Conservation (phyloP, 2,888 invertebrate species). For the Amaurobius ferox region DNA sequence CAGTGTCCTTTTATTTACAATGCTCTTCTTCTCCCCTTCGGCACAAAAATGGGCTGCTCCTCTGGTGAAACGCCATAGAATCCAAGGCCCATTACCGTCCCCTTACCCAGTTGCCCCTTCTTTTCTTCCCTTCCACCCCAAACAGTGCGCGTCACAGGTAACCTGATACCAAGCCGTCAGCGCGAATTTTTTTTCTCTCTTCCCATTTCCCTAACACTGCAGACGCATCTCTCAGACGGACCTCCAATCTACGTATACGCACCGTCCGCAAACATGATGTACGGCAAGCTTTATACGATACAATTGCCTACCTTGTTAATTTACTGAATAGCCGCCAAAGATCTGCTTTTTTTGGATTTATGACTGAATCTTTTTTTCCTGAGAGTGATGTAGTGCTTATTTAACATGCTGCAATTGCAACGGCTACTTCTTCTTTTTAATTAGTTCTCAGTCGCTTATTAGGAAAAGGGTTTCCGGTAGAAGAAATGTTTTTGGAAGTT, state of each 20-base stretch:
- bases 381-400: conserved; percentile 23
- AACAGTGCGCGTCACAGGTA: conserved; percentile 56
- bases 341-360: conserved; percentile 8
- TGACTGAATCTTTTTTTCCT: background rate
- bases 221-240: conserved; percentile 14
- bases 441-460: conserved; percentile 19
- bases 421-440: conserved; percentile 30
- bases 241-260: conserved; percentile 25
- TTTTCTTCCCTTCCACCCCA: conserved; percentile 45
- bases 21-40: conserved; percentile 37
- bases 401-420: conserved; percentile 26
- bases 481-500: background rate
- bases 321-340: conserved; percentile 29
- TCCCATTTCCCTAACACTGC: conserved; percentile 23
- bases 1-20: conserved; percentile 7
- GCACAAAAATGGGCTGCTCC: conserved; percentile 55
- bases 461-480: background rate
- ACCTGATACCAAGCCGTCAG: conserved; percentile 65
- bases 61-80: conserved; percentile 40
- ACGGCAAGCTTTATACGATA: conserved; percentile 38
- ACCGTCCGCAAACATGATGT: conserved; percentile 44
- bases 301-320: conserved; percentile 57
- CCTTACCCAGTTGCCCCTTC: conserved; percentile 35
- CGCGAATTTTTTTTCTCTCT: conserved; percentile 37
- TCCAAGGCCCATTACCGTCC: conserved; percentile 59